A percentile compares a stretch with the other conserved stretches of the same genome.
Evolutionary conservation across 2,797 vertebrate species (phyloP).

Genomic region (Chaetophractus vellerosus): DNA sequence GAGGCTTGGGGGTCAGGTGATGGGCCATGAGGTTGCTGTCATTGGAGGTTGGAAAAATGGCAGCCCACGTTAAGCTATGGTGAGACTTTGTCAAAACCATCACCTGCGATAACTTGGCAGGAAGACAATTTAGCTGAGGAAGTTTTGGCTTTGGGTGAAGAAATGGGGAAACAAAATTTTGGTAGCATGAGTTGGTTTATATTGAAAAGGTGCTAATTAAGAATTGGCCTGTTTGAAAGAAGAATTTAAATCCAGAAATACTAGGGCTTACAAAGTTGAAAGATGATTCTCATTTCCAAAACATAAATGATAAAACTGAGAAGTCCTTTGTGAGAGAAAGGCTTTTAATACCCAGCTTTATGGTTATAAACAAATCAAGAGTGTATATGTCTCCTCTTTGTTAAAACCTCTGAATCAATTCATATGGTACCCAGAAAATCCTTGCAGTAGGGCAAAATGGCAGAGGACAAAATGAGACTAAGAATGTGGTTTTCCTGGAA

Average conservation of each 20-base stretch:
- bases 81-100: background rate
- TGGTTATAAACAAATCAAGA: background rate
- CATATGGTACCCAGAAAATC: background rate
- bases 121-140: background rate
- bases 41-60: background rate
- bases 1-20: too few relatives aligned
- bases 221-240: background rate
- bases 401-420: background rate
- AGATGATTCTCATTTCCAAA: background rate
- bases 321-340: background rate
- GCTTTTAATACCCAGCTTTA: background rate
- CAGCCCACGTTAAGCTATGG: background rate
- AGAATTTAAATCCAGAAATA: background rate
- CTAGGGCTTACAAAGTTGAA: background rate
- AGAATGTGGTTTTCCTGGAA: background rate
- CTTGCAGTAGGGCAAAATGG: background rate
- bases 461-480: background rate
- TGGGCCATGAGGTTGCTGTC: background rate
- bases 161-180: background rate
- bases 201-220: background rate
- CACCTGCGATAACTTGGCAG: background rate
- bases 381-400: background rate
- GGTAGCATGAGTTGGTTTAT: background rate
- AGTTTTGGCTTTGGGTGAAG: background rate
- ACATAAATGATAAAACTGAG: background rate